Conservation (phyloP, 2,888 invertebrate genomes). For the Ceratothoa steindachneri region DNA sequence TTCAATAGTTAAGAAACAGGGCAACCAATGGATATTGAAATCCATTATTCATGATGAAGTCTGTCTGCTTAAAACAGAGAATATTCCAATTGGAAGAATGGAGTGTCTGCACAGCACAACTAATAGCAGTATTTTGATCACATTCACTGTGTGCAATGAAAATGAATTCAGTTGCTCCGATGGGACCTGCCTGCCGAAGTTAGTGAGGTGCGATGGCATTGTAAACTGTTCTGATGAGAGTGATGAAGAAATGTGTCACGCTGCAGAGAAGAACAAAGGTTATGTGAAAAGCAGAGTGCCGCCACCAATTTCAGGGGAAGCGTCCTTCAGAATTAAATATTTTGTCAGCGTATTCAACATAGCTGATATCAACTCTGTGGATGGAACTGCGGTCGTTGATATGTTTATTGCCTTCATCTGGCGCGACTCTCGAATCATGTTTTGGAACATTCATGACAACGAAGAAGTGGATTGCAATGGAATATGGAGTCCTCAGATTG, state of each 20-base stretch:
- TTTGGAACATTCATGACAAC: conserved; percentile 16
- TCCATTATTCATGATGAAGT: not conserved
- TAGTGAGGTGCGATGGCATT: conserved; percentile 9
- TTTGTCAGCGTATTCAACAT: not conserved
- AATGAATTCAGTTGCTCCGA: conserved; percentile 17
- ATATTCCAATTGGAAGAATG: not conserved
- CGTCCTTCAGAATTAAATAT: not conserved
- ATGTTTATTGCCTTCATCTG: conserved; percentile 10
- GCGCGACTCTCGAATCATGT: conserved; percentile 17
- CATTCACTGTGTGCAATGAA: conserved; percentile 13
- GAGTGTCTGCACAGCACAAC: not conserved
- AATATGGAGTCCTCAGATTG: conserved; percentile 23
- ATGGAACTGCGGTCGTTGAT: conserved; percentile 14
- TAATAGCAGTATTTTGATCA: not conserved
- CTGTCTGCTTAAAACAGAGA: not conserved
- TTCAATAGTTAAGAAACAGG: not conserved
- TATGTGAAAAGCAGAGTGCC: not conserved
- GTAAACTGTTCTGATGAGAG: conserved; percentile 13
- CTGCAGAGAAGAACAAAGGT: conserved; percentile 4
- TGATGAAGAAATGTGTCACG: conserved; percentile 18
- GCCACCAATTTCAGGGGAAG: not conserved
- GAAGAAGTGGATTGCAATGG: conserved; percentile 8
- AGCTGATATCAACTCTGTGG: conserved; percentile 4
- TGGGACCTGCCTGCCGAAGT: not conserved
- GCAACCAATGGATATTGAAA: not conserved